Percentiles rank a stretch among this genome's conserved stretches.
Conservation (phyloP, 1,140 invertebrate species). For the Samia ricini region DNA sequence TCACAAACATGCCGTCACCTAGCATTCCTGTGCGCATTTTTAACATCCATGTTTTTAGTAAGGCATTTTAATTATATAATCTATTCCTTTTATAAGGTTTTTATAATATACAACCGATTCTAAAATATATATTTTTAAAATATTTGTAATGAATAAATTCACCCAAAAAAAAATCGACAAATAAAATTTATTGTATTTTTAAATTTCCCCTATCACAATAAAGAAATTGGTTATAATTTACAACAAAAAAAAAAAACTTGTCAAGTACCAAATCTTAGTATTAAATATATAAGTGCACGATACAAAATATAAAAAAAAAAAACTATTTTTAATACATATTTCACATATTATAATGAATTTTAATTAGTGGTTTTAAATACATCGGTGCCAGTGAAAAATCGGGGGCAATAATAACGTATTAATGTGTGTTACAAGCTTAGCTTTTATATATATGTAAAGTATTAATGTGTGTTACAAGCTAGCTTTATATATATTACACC, state of each 20-base stretch:
- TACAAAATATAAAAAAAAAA: slow-evolving; percentile 29
- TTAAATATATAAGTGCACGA: slow-evolving; percentile 40
- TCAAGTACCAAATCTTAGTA: slow-evolving; percentile 39
- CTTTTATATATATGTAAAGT: slow-evolving; percentile 1
- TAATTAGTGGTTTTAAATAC: slow-evolving; percentile 52
- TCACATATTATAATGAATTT: slow-evolving; percentile 26
- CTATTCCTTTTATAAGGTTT: too few species aligned
- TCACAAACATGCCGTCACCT: slow-evolving; percentile 17
- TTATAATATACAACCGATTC: too few species aligned
- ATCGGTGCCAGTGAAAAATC: slow-evolving; percentile 39
- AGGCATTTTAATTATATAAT: background rate
- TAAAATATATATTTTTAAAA: too few species aligned
- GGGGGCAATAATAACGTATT: slow-evolving; percentile 57
- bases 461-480: background rate
- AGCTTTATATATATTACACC: background rate
- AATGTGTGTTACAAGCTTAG: background rate
- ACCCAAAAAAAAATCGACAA: too few species aligned
- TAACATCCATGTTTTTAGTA: background rate
- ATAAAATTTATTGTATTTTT: background rate
- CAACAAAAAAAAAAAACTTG: background rate
- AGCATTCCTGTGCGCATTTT: slow-evolving; percentile 40
- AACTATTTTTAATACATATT: slow-evolving; percentile 69
- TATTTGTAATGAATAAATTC: too few species aligned
- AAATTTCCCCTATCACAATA: background rate
- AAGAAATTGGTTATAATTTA: background rate